Base-by-base conservation (phyloP, 2,888 invertebrate genomes). In the Esperia sulphurella region DNA sequence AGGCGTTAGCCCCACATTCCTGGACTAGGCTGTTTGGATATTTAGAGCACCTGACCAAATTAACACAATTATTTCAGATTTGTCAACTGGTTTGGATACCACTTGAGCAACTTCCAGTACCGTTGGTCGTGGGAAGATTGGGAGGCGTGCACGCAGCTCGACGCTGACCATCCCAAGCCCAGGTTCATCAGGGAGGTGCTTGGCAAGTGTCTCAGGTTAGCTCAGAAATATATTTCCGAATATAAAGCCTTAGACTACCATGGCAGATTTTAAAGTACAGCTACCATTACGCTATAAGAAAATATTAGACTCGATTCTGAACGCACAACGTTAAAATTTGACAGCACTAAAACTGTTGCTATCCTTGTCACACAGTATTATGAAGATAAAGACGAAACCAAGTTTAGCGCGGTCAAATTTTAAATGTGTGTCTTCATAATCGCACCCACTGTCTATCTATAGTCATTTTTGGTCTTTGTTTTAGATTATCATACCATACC, bases 91-190 rank as follows among this genome's bases (percentile, higher is more conserved):
- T 99, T 99, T 83, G 94, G 97, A 0, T 99, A 99, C 79, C 99
- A 99, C 84, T 91, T 99, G 82, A 98, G 98, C 79, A 99, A 99
- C 89, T 99, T 99, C 81, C 98, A 99, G 82, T 99, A 98, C 79
- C 94, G 98, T 46, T 99, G 99, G 99, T 97, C 97, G 1, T 99
- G 99, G 99, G 97, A 97, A 59, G 97, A 97, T 71, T 97, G 97
- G 97, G 95, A 95, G 70, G 93, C 94, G 10, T 96, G 96, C 66
- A 88, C 96, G n/a, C 92, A 94, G 56, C 85, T 97, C 21, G 97
- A 97, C 72, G 78, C 92, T 0, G 96, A 98, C 68, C 96, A 97
- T 82, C 98, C 98, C 0, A 95, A 97, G 63, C 97, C 98, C 0
- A 95, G 97, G 72, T 99, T 99, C 79, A 95, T 98, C 48, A 92